Conservation (phyloP, 2,888 invertebrate genomes). For the Creontiades dilutus region DNA sequence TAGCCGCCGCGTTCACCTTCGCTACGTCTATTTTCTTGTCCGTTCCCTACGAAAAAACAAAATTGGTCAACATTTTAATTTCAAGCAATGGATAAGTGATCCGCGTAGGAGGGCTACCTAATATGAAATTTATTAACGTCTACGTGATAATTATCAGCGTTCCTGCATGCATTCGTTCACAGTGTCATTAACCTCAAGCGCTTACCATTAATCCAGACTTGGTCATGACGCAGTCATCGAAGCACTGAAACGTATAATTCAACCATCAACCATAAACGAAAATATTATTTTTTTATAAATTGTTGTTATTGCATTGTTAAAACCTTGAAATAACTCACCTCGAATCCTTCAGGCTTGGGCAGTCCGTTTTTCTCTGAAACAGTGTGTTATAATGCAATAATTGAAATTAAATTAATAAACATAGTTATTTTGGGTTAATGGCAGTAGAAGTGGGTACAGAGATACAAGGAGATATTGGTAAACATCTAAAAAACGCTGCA, state of each 20-base stretch:
- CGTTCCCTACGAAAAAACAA: neutral
- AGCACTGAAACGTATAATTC: neutral
- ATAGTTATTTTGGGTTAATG: too few species aligned
- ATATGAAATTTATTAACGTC: too few species aligned
- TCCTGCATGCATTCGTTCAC: too few species aligned
- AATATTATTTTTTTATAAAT: too few species aligned
- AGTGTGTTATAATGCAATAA: neutral
- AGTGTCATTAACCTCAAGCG: neutral
- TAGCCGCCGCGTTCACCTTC: neutral
- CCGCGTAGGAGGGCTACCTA: too few species aligned
- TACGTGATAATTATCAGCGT: too few species aligned
- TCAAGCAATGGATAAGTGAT: neutral
- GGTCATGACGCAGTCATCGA: slow-evolving; percentile 14
- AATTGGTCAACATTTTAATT: neutral
- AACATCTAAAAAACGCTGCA: too few species aligned
- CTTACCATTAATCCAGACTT: slow-evolving; percentile 5
- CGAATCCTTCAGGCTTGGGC: slow-evolving; percentile 11
- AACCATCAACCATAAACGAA: too few species aligned
- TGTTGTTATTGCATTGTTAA: too few species aligned
- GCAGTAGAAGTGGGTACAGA: too few species aligned
- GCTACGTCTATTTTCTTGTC: slow-evolving; percentile 1
- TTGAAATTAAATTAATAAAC: too few species aligned
- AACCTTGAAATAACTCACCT: neutral
- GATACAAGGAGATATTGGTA: too few species aligned
- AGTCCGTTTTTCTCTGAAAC: neutral